phyloP scores from a whole-genome alignment of 2,113 vertebrate genomes.

The Lipophrys pholis region DNA sequence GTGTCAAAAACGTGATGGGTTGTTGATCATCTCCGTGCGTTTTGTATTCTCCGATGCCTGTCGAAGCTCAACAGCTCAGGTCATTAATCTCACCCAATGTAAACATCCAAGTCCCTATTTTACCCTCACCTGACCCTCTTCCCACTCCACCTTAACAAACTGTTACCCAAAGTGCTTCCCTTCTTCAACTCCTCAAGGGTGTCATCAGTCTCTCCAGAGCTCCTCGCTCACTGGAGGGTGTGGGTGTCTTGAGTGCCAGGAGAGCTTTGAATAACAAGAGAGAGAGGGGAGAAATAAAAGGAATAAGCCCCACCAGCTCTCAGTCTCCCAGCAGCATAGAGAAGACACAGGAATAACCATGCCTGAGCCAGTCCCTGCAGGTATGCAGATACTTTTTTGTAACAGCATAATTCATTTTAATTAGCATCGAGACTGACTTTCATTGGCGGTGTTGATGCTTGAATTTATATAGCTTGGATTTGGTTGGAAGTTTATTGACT shows the following conservation, averaged over 20 bases:
- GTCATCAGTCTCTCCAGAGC: constrained; percentile 51
- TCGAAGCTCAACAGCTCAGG: constrained; percentile 33
- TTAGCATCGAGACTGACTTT: constrained; percentile 38
- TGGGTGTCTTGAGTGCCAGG: constrained; percentile 74
- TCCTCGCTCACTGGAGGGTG: constrained; percentile 69
- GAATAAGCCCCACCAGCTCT: constrained; percentile 63
- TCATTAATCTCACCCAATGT: constrained; percentile 34
- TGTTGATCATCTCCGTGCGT: constrained; percentile 21
- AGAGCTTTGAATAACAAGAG: constrained; percentile 76
- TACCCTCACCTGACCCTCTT: constrained; percentile 18
- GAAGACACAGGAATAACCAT: constrained; percentile 78
- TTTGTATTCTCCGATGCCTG: constrained; percentile 9
- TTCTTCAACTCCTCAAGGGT: constrained; percentile 65
- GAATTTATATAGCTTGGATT: constrained; percentile 11
- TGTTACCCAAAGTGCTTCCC: constrained; percentile 36
- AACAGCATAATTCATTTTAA: constrained; percentile 49
- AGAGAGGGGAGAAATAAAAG: constrained; percentile 76
- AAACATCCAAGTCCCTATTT: constrained; percentile 39
- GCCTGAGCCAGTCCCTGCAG: constrained; percentile 74
- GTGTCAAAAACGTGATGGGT: constrained; percentile 39
- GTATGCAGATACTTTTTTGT: constrained; percentile 69
- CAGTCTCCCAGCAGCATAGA: constrained; percentile 67
- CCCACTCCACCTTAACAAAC: constrained; percentile 40
- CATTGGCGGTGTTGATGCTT: constrained; percentile 11
- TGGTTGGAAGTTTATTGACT: neutral